Conservation (phyloP, 2,888 invertebrate species). For the Ormyrus nitidulus region DNA sequence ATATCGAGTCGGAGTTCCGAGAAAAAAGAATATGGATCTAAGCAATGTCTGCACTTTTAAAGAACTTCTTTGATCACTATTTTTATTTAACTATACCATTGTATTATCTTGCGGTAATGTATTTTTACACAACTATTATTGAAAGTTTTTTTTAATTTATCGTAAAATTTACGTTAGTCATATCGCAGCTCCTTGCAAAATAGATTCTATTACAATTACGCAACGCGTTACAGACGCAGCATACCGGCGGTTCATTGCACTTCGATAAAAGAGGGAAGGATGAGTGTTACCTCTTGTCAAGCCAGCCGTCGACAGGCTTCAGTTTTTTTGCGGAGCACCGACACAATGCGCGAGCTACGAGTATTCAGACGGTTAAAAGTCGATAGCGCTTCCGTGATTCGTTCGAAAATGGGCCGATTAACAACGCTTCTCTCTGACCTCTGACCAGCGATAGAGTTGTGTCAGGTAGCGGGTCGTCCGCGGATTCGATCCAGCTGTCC, state of each 20-base stretch:
- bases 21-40: too few relatives aligned
- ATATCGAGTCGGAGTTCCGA: too few relatives aligned
- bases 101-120: not conserved
- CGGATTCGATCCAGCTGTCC: slow-evolving; percentile 20
- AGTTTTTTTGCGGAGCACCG: slow-evolving; percentile 2
- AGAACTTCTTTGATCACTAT: too few relatives aligned
- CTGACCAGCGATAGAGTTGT: slow-evolving; percentile 43
- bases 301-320: not conserved
- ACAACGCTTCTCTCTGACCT: slow-evolving; percentile 58
- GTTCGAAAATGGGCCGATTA: slow-evolving; percentile 63
- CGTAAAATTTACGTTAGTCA: not conserved
- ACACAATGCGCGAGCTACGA: slow-evolving; percentile 41
- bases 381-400: slow-evolving; percentile 57
- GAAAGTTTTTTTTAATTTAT: not conserved
- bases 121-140: too few relatives aligned
- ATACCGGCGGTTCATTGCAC: slow-evolving; percentile 20
- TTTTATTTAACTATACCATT: slow-evolving; percentile 13
- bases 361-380: slow-evolving; percentile 5
- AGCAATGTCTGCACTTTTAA: too few relatives aligned
- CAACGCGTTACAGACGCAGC: not conserved
- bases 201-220: too few relatives aligned
- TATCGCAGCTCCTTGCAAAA: too few relatives aligned
- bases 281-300: slow-evolving; percentile 1
- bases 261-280: slow-evolving; percentile 7
- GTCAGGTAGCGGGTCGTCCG: slow-evolving; percentile 25